A percentile compares a stretch with the other conserved stretches of the same genome.
phyloP scores from a whole-genome alignment of 2,797 vertebrate genomes.

The Pelochelys cantorii region DNA sequence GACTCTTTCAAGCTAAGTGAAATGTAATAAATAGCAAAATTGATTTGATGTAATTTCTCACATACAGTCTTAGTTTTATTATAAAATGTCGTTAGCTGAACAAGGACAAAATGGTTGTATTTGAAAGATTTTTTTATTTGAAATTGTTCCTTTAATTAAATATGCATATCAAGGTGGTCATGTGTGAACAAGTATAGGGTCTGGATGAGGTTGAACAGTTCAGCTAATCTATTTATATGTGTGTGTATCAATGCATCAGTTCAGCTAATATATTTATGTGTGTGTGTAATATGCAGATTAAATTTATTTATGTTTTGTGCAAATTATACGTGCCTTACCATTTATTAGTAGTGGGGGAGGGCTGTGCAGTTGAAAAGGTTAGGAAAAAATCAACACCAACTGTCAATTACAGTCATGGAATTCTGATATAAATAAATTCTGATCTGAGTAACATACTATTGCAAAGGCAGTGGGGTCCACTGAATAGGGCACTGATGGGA shows the following conservation, averaged over 20 bases:
- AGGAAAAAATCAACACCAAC: background rate
- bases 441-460: background rate
- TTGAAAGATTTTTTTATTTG: constrained; percentile 15
- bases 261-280: constrained; percentile 55
- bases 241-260: background rate
- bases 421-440: background rate
- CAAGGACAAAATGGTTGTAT: constrained; percentile 36
- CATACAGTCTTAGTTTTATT: background rate
- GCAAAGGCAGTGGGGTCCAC: background rate
- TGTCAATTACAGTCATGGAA: background rate
- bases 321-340: background rate
- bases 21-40: background rate
- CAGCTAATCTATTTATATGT: constrained; percentile 52
- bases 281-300: background rate
- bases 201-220: background rate
- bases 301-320: background rate
- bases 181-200: constrained; percentile 37
- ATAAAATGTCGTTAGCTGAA: background rate
- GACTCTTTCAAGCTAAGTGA: background rate
- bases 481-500: background rate
- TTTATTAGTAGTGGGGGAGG: background rate
- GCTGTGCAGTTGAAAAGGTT: background rate
- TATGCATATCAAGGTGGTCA: constrained; percentile 49
- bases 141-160: background rate
- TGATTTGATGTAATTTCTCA: background rate